Evolutionary conservation across 1,140 invertebrate genomes (phyloP), one percentile per base, ranked within the genome.

Genomic region (Drosophila pseudoananassae): DNA sequence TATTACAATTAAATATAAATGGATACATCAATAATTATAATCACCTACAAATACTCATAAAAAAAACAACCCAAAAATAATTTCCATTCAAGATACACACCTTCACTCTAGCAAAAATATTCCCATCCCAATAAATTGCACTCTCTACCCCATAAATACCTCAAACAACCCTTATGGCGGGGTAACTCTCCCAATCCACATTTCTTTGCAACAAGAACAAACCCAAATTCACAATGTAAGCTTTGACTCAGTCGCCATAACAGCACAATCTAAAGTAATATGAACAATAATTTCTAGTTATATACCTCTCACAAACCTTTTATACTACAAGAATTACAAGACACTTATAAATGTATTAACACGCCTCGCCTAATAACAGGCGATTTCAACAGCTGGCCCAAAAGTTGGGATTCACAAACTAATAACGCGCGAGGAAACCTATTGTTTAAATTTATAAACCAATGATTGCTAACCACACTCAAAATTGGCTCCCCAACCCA

Each of bases 81-180:
- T 33, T 9, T 50, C 20, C n/a, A 15, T 50, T 50, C 6, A 50
- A 50, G 31, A 33, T 50, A 23, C 15, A 6, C n/a, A 31, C 49
- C 49, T 51, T 27, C 49, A 51, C 8, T 51, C 50, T 52, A 52
- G 8, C 14, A 17, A 52, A 8, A 33, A 52, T 33, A 52, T 52
- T 33, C 53, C 53, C 9, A 55, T 55, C n/a, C 20, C 53, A 27
- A 55, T 27, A 9, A 55, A 55, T 36, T 43, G 25, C 10, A 43
- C 23, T 20, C 20, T 20, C 3, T 20, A 20, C 20, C n/a, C 17
- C 20, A 54, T 31, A 9, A 54, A 54, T 4, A 54, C 23, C 3
- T 54, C 52, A 6, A 40, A 14, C 36, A 38, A 29, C 25, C 25
- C 47, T 1, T 51, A 51, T 31, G 49, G 29, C 2, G 49, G 49